phyloP scores from a whole-genome alignment of 1,140 invertebrate species.

The Pseudomyrmex cubaensis region DNA sequence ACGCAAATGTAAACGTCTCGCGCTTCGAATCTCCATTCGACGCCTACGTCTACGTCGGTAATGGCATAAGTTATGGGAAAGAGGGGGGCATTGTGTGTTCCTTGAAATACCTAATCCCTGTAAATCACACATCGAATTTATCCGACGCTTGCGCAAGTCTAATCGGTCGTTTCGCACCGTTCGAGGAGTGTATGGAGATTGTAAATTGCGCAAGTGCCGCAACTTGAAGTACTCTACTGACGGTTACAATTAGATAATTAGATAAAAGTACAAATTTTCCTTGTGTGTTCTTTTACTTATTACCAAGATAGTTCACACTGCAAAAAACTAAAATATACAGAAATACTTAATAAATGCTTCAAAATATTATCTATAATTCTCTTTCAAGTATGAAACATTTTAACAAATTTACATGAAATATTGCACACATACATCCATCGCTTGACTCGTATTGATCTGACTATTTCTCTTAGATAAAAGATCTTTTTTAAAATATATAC shows the following conservation, averaged over 20 bases:
- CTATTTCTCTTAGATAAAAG: too few relatives aligned
- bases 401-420: too few relatives aligned
- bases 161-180: conserved; percentile 32
- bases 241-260: background rate
- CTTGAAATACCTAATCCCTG: conserved; percentile 52
- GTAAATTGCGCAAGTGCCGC: conserved; percentile 25
- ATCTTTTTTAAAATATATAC: too few relatives aligned
- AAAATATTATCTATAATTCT: too few relatives aligned
- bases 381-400: too few relatives aligned
- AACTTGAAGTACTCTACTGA: conserved; percentile 1
- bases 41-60: conserved; percentile 51
- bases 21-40: conserved; percentile 59
- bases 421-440: too few relatives aligned
- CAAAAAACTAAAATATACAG: too few relatives aligned
- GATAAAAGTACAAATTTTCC: too few relatives aligned
- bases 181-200: conserved; percentile 27
- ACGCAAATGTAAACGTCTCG: conserved; percentile 54
- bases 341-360: too few relatives aligned
- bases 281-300: too few relatives aligned
- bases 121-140: conserved; percentile 66
- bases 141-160: conserved; percentile 46
- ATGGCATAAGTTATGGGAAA: conserved; percentile 45
- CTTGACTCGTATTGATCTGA: too few relatives aligned
- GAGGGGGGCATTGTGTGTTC: conserved; percentile 28
- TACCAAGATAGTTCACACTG: too few relatives aligned